Conservation (phyloP, 2,888 invertebrate species). For the Parnassius orleans region DNA sequence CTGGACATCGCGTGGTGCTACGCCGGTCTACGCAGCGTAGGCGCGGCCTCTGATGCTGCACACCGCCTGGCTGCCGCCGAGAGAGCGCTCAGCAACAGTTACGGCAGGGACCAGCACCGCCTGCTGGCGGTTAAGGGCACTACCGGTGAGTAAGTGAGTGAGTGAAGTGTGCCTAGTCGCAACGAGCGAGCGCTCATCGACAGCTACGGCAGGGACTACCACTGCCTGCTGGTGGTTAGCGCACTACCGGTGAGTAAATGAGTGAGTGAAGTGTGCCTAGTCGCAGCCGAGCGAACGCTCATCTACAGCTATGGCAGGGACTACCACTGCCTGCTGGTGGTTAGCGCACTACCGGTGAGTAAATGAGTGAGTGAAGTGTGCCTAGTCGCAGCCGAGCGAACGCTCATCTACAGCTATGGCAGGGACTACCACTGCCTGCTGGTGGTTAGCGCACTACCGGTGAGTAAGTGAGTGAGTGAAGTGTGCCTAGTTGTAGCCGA, state of each 20-base stretch:
- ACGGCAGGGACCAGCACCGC: constrained; percentile 67
- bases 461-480: too few species aligned
- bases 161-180: constrained; percentile 69
- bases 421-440: too few species aligned
- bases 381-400: too few species aligned
- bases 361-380: too few species aligned
- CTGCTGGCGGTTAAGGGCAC: constrained; percentile 61
- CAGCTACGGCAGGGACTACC: constrained; percentile 71
- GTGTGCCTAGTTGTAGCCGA: constrained; percentile 86
- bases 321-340: too few species aligned
- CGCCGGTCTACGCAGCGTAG: constrained; percentile 86
- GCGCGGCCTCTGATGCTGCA: constrained; percentile 83
- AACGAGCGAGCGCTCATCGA: constrained; percentile 85
- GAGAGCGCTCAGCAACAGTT: constrained; percentile 80
- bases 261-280: too few species aligned
- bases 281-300: too few species aligned
- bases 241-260: constrained; percentile 61
- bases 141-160: constrained; percentile 44
- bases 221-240: constrained; percentile 59
- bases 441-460: too few species aligned
- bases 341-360: too few species aligned
- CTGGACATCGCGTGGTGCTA: constrained; percentile 96
- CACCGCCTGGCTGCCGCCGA: constrained; percentile 85
- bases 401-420: too few species aligned
- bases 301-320: too few species aligned